Evolutionary conservation across 2,888 invertebrate species (phyloP).

Genomic region (Lagria hirta): DNA sequence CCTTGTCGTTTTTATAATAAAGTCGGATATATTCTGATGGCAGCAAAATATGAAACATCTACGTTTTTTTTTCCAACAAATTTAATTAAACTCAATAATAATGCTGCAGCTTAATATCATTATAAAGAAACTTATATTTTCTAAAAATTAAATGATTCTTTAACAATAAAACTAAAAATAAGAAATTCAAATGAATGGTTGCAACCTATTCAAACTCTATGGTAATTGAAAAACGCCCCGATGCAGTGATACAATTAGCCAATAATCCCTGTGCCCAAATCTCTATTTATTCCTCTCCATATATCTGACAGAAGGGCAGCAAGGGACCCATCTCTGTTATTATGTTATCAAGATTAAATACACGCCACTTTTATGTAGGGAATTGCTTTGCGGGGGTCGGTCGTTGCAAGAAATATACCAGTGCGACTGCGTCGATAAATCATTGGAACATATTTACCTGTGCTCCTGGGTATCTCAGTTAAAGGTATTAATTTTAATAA

Average conservation of each 20-base stretch:
- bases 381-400: conserved; percentile 28
- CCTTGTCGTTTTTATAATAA: conserved; percentile 20
- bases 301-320: conserved; percentile 48
- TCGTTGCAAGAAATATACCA: conserved; percentile 14
- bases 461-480: conserved; percentile 11
- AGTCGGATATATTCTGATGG: conserved; percentile 4
- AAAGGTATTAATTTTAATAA: conserved; percentile 18
- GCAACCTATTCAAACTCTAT: conserved; percentile 13
- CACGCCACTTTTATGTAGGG: conserved; percentile 38
- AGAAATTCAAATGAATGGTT: conserved; percentile 1
- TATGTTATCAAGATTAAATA: conserved; percentile 50
- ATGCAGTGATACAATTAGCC: conserved; percentile 47
- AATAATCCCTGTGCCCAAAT: conserved; percentile 48
- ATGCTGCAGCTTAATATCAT: too few species aligned
- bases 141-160: too few species aligned
- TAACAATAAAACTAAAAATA: conserved; percentile 1
- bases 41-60: conserved; percentile 13
- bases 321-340: conserved; percentile 48
- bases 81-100: too few species aligned
- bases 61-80: too few species aligned
- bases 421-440: conserved; percentile 22
- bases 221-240: conserved; percentile 44
- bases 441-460: conserved; percentile 17
- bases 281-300: conserved; percentile 49
- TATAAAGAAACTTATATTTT: too few species aligned